Percentiles rank a stretch among this genome's conserved stretches.
These are phyloP conservation scores for Julus scandinavius DNA, from an alignment of 2,888 invertebrate species.

Conservation along the genomic window DNA sequence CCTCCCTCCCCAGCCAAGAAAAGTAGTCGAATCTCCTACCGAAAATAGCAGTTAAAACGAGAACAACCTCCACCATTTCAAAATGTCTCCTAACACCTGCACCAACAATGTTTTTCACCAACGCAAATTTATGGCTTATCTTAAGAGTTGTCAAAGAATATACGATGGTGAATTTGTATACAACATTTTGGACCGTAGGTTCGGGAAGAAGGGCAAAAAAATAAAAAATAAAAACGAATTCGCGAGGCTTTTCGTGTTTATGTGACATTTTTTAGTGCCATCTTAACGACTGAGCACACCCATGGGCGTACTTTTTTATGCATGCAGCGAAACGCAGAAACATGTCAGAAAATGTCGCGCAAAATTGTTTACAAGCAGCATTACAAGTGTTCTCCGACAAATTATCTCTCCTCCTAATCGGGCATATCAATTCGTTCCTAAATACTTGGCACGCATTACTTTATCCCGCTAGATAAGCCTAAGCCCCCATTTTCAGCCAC, in stretches of 20 bases:
- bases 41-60: constrained; percentile 42
- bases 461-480: background rate
- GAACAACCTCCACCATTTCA: constrained; percentile 24
- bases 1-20: constrained; percentile 11
- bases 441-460: constrained; percentile 5
- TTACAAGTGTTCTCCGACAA: constrained; percentile 32
- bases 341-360: constrained; percentile 26
- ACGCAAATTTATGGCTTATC: constrained; percentile 42
- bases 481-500: background rate
- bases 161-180: constrained; percentile 6
- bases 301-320: constrained; percentile 40
- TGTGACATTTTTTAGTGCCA: constrained; percentile 35
- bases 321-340: constrained; percentile 29
- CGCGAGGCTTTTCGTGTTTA: constrained; percentile 25
- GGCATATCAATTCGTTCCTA: constrained; percentile 30
- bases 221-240: constrained; percentile 11
- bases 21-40: constrained; percentile 39
- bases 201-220: background rate
- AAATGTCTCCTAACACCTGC: constrained; percentile 37
- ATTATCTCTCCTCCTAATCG: background rate
- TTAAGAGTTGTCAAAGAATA: constrained; percentile 15
- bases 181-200: background rate
- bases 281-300: constrained; percentile 42
- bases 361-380: constrained; percentile 29
- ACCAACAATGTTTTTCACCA: constrained; percentile 39